phyloP scores from a whole-genome alignment of 37 sponge, comb jelly and placozoan species.

The Agelas oroides region DNA sequence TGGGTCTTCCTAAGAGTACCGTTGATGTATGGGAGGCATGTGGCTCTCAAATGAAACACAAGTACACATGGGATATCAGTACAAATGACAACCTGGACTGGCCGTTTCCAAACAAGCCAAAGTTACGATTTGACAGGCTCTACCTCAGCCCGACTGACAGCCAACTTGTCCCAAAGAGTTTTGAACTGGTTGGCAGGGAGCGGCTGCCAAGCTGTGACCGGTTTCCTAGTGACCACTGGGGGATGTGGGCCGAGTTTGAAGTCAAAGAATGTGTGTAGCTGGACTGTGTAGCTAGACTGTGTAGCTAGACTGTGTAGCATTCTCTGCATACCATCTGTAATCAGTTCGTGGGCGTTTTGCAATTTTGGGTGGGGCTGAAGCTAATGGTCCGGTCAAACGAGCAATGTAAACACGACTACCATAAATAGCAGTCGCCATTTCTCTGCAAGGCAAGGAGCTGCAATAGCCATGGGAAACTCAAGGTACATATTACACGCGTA shows the following conservation, averaged over 20 bases:
- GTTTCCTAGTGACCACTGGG: slow-evolving; percentile 92
- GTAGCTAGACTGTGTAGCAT: too few species aligned
- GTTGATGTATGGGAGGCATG: slow-evolving; percentile 82
- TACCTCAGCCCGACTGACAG: slow-evolving; percentile 45
- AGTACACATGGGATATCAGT: slow-evolving; percentile 80
- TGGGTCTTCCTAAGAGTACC: slow-evolving; percentile 42
- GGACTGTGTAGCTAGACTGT: too few species aligned
- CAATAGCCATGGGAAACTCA: too few species aligned
- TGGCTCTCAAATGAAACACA: slow-evolving; percentile 42
- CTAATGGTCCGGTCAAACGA: too few species aligned
- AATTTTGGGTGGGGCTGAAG: too few species aligned
- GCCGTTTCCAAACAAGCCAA: slow-evolving; percentile 25
- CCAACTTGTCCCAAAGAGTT: slow-evolving; percentile 14
- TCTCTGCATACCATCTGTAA: too few species aligned
- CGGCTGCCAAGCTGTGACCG: slow-evolving; percentile 40
- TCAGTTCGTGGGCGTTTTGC: too few species aligned
- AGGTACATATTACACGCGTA: too few species aligned
- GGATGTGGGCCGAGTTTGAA: slow-evolving; percentile 70
- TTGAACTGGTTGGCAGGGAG: slow-evolving; percentile 78
- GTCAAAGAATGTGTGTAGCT: not conserved
- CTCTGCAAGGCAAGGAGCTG: too few species aligned
- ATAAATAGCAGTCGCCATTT: too few species aligned
- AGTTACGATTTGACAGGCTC: slow-evolving; percentile 73
- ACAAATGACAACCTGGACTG: slow-evolving; percentile 67
- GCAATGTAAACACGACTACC: too few species aligned